phyloP scores from a whole-genome alignment of 1,140 invertebrate genomes.

The Hylyphantes graminicola region DNA sequence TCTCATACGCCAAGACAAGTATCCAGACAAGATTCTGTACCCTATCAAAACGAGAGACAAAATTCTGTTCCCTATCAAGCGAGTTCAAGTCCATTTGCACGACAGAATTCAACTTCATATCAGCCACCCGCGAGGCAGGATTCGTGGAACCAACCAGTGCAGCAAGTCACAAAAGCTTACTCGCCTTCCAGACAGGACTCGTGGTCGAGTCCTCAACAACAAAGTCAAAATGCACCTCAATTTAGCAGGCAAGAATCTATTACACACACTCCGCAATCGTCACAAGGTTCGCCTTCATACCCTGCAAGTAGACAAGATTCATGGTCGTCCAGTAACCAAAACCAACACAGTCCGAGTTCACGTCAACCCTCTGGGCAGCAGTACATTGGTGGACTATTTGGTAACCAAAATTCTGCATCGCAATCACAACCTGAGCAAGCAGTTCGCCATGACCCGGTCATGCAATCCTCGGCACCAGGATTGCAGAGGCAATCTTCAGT shows the following conservation, averaged over 20 bases:
- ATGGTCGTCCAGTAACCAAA: too few relatives aligned
- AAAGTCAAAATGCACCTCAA: neutral
- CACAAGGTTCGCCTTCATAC: neutral
- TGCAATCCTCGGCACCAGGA: slow-evolving; percentile 3
- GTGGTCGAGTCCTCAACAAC: neutral
- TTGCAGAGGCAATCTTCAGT: slow-evolving; percentile 37
- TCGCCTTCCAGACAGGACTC: slow-evolving; percentile 24
- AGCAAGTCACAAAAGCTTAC: neutral
- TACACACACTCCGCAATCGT: neutral
- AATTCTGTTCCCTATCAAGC: slow-evolving; percentile 14
- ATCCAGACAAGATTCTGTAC: slow-evolving; percentile 31
- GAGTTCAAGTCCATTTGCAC: neutral
- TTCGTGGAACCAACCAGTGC: slow-evolving; percentile 35
- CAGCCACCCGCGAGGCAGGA: slow-evolving; percentile 21
- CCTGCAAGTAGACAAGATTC: neutral
- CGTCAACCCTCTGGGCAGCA: too few relatives aligned
- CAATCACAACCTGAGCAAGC: neutral
- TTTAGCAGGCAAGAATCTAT: slow-evolving; percentile 29
- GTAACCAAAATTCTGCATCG: slow-evolving; percentile 24
- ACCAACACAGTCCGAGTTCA: too few relatives aligned
- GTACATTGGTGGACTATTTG: slow-evolving; percentile 22
- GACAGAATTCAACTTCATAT: slow-evolving; percentile 14
- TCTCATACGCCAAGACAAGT: neutral
- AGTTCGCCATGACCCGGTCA: slow-evolving; percentile 25
- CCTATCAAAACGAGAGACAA: slow-evolving; percentile 13